A percentile compares a stretch with the other conserved stretches of the same genome.
phyloP scores from a whole-genome alignment of 2,888 invertebrate species.

The Oasisia sp. region DNA sequence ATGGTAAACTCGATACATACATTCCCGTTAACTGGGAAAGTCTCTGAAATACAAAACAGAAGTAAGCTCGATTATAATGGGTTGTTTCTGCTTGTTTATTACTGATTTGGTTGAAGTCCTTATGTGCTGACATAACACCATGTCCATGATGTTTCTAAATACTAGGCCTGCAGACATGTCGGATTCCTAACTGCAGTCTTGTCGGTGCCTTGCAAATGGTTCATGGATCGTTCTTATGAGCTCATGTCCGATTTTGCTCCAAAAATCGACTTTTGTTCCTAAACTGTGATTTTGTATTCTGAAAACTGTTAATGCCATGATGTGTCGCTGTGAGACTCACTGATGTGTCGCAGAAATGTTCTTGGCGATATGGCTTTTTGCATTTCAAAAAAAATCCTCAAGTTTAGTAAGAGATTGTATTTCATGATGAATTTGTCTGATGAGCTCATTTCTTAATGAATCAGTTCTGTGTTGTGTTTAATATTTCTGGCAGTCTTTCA shows the following conservation, averaged over 20 bases:
- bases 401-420: no score
- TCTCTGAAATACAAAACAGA: neutral
- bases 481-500: neutral
- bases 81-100: conserved; percentile 2
- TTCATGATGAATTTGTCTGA: no score
- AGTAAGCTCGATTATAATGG: neutral
- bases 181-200: neutral
- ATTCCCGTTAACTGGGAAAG: neutral
- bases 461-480: neutral
- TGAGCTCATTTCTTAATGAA: no score
- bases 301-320: no score
- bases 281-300: no score
- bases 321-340: no score
- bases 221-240: neutral
- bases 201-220: neutral
- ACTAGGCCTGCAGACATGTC: neutral
- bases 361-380: no score
- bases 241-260: no score
- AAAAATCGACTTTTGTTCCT: no score
- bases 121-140: neutral
- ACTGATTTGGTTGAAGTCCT: neutral
- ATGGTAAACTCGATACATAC: neutral
- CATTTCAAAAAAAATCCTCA: no score
- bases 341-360: no score
- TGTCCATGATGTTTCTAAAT: neutral